Evolutionary conservation across 2,797 vertebrate species (phyloP).

Genomic region (Mionectes olivaceus): DNA sequence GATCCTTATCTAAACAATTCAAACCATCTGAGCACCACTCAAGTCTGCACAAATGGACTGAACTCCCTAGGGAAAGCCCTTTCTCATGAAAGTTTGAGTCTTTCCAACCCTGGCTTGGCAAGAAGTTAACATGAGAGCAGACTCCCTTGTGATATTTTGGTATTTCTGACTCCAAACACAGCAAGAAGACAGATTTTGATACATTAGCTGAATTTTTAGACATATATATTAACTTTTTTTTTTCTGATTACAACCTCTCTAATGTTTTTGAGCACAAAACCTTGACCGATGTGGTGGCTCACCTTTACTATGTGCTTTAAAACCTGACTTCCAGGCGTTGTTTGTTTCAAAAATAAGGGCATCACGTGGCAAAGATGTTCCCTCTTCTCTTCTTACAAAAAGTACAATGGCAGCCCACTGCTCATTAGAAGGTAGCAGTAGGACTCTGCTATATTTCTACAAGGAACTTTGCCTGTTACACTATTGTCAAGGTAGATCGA

Average conservation of each 20-base stretch:
- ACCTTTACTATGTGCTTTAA: not conserved
- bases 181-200: not conserved
- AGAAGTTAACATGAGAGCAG: constrained; percentile 31
- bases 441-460: not conserved
- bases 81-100: constrained; percentile 54
- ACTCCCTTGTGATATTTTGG: constrained; percentile 48
- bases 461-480: not conserved
- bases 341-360: not conserved
- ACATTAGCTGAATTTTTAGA: constrained; percentile 1
- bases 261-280: not conserved
- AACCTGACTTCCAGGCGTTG: not conserved
- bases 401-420: not conserved
- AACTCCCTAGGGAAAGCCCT: constrained; percentile 26
- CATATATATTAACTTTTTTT: not conserved
- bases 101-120: constrained; percentile 60
- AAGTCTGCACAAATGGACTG: constrained; percentile 47
- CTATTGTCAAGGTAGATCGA: not conserved
- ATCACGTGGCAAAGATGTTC: not conserved
- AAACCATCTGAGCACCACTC: constrained; percentile 25
- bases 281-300: not conserved
- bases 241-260: not conserved
- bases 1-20: constrained; percentile 47
- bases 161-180: constrained; percentile 43
- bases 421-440: not conserved
- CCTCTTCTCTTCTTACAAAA: not conserved